Conservation (phyloP, 2,113 vertebrate species). For the Pyxicephalus adspersus region DNA sequence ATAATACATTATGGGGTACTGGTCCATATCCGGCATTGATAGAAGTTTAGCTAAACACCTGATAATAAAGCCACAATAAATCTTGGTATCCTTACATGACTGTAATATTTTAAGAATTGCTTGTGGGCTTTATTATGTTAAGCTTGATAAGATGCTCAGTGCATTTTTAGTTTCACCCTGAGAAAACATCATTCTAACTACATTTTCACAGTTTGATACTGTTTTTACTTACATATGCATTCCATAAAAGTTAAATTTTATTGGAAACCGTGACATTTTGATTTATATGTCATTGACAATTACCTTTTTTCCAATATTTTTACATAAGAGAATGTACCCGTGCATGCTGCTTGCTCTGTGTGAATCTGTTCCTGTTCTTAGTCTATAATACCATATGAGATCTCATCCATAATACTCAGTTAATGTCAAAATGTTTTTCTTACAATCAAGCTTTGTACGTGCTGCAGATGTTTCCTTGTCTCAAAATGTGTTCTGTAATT, state of each 20-base stretch:
- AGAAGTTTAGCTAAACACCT: too few species aligned
- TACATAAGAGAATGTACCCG: not conserved
- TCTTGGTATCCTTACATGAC: too few species aligned
- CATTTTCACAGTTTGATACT: too few species aligned
- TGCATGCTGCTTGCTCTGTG: constrained; percentile 21
- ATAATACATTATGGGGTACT: too few species aligned
- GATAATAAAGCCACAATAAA: too few species aligned
- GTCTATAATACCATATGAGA: constrained; percentile 7
- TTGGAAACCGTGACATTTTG: constrained; percentile 10
- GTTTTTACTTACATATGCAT: too few species aligned
- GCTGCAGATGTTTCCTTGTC: constrained; percentile 21
- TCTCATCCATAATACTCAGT: constrained; percentile 36
- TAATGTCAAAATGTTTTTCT: constrained; percentile 42
- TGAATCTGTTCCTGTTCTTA: constrained; percentile 27
- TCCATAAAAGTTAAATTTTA: not conserved
- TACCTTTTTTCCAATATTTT: constrained; percentile 10
- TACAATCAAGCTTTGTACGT: constrained; percentile 13
- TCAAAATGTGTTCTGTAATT: constrained; percentile 9
- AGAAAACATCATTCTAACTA: too few species aligned
- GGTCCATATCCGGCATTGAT: too few species aligned
- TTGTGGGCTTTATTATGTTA: too few species aligned
- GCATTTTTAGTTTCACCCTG: too few species aligned
- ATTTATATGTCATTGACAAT: constrained; percentile 31
- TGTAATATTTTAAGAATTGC: too few species aligned
- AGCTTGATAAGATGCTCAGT: too few species aligned